Base-by-base conservation (phyloP, 2,797 vertebrate genomes). In the Malurus leucopterus region DNA sequence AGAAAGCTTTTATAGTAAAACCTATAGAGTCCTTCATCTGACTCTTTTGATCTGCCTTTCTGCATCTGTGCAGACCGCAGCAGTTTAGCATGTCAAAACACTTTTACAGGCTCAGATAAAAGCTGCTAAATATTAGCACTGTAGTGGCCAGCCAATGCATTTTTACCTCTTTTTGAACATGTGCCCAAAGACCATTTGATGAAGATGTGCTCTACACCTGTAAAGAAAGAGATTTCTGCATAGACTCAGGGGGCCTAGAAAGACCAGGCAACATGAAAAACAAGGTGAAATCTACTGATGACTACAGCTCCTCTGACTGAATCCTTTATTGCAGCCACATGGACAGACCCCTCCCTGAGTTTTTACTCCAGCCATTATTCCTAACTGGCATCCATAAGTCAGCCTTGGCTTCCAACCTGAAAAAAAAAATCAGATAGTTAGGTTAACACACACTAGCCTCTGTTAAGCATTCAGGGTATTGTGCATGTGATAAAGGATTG, bases 401-500 rank as follows among this genome's bases (percentile, higher is more conserved):
- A 94, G 82, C 85, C 58, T 82, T 88, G 73, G 83, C 80, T 90
- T 86, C 83, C 89, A 90, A 92, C 49, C 43, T 89, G 64, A 71
- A 88, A 73, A 74, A 70, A 71, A 65, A 40, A 22, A 23, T 6
- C 16, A 73, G 32, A 86, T 69, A 76, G 73, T 85, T 64, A 87
- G 50, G 54, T 71, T 91, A 71, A 86, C 54, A 53, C 64, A 92
- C 84, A 91, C 83, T 71, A 88, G 22, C 71, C 71, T 92, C 88
- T 44, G 3, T 91, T 89, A 94, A 67, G 41, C 71, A 64, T 69
- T 79, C 77, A 74, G 61, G 50, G 74, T 49, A 91, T 89, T 93
- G 71, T 92, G 71, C 23, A 3, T 88, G 54, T 84, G 91, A 91
- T 94, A 94, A 95, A 91, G 83, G 62, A 61, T 62, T 91, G 87